Conservation (phyloP, 2,888 invertebrate species). For the Marronus borbonicus region DNA sequence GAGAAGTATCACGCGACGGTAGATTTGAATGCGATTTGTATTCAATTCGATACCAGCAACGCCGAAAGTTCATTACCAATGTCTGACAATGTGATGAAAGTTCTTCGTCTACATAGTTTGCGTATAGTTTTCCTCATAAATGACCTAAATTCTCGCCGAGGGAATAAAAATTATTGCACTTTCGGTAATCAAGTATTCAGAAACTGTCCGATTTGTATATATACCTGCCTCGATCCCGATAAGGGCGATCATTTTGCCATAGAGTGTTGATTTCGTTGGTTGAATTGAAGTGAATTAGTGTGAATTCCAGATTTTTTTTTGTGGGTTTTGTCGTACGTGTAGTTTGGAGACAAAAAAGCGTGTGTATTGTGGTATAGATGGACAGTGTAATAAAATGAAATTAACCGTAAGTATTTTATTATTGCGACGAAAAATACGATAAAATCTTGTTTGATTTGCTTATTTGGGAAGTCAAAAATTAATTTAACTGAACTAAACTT, state of each 20-base stretch:
- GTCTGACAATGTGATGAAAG: constrained; percentile 49
- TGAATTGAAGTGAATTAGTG: neutral
- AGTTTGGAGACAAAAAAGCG: neutral
- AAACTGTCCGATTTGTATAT: constrained; percentile 46
- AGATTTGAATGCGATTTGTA: constrained; percentile 36
- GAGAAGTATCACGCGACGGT: constrained; percentile 20
- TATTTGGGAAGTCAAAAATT: too few relatives aligned
- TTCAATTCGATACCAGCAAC: constrained; percentile 2
- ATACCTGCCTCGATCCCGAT: constrained; percentile 13
- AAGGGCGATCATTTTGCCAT: neutral
- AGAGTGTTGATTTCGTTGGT: constrained; percentile 7
- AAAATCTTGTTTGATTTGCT: too few relatives aligned
- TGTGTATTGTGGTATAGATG: constrained; percentile 23
- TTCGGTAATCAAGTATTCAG: constrained; percentile 51
- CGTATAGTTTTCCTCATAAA: constrained; percentile 41
- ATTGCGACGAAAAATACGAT: too few relatives aligned
- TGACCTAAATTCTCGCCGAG: constrained; percentile 42
- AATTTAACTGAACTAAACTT: too few relatives aligned
- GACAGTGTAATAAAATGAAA: constrained; percentile 37
- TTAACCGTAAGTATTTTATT: constrained; percentile 29
- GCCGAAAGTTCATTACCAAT: constrained; percentile 46
- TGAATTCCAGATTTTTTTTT: neutral
- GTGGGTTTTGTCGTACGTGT: too few relatives aligned
- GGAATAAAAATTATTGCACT: constrained; percentile 37
- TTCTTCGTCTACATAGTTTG: constrained; percentile 30